Evolutionary conservation across 1,140 invertebrate species (phyloP), one percentile per base, ranked within the genome.

Genomic region (Sweltsa coloradensis): DNA sequence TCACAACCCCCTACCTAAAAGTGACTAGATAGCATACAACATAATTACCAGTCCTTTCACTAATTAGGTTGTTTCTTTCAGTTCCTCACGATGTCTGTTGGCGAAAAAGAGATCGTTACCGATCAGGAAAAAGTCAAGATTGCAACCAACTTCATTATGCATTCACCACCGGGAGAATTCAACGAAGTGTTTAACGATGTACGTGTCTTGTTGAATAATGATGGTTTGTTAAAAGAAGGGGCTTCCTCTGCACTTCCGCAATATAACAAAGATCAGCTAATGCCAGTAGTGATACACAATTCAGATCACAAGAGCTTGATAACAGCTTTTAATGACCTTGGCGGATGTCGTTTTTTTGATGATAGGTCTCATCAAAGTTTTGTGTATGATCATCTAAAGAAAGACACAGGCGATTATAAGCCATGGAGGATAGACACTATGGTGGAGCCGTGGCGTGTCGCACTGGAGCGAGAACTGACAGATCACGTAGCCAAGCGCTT

Each of bases 111-210:
- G n/a, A n/a, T n/a, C n/a, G n/a, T n/a, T n/a, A n/a, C 81, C 62
- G 85, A 89, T 71, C 78, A 83, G 68, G 85, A 89, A 76, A 90
- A 89, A 78, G 84, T 95, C 60, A 81, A 85, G 70, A 96, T 98
- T 73, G 91, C 92, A 50, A 93, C 93, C 51, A 85, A 96, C 79
- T 98, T 99, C 73, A 94, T 99, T 63, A 69, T 96, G 19, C 93
- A 97, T 73, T 94, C 94, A 39, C 96, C 96, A 22, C 96, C 96
- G 44, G 96, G 96, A 52, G 96, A 99, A 76, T 99, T 99, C 63
- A 98, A 98, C 70, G 96, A 99, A 78, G 96, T 99, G 45, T 98
- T 99, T 65, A 98, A 97, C 74, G 95, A 99, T 78, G 94, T 98
- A 43, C 78, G 96, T 59, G 85, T 90, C 52, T 72, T 99, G 37